phyloP scores from a whole-genome alignment of 1,140 invertebrate genomes.

The Chionoecetes opilio region DNA sequence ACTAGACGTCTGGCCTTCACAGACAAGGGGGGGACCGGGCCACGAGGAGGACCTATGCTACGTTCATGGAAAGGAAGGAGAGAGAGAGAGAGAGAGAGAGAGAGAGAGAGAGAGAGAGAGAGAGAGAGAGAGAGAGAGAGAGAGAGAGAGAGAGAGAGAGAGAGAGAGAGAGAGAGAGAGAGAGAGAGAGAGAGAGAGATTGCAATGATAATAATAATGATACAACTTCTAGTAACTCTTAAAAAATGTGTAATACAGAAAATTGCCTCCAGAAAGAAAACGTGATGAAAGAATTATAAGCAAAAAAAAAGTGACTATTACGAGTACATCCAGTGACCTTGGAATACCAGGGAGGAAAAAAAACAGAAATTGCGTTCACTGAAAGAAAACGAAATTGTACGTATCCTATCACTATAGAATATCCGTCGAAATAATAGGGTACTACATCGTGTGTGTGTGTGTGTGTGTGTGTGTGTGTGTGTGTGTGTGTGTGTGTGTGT shows the following conservation, averaged over 20 bases:
- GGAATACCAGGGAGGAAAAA: too few relatives aligned
- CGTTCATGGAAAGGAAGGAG: not conserved
- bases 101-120: slow-evolving; percentile 38
- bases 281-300: not conserved
- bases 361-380: too few relatives aligned
- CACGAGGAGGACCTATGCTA: not conserved
- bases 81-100: slow-evolving; percentile 62
- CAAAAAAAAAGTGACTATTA: not conserved
- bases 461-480: too few relatives aligned
- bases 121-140: not conserved
- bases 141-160: too few relatives aligned
- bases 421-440: too few relatives aligned
- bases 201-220: not conserved
- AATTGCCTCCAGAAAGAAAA: not conserved
- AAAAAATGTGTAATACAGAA: not conserved
- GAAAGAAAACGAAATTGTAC: too few relatives aligned
- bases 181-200: not conserved
- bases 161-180: too few relatives aligned
- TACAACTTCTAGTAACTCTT: not conserved
- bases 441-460: too few relatives aligned
- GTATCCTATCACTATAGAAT: too few relatives aligned
- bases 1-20: slow-evolving; percentile 25
- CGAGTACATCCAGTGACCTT: too few relatives aligned
- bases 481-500: too few relatives aligned
- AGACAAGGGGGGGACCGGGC: not conserved